Evolutionary conservation across 1,140 invertebrate genomes (phyloP), one percentile per base, ranked within the genome.

Genomic region (Polypedilum pembai): DNA sequence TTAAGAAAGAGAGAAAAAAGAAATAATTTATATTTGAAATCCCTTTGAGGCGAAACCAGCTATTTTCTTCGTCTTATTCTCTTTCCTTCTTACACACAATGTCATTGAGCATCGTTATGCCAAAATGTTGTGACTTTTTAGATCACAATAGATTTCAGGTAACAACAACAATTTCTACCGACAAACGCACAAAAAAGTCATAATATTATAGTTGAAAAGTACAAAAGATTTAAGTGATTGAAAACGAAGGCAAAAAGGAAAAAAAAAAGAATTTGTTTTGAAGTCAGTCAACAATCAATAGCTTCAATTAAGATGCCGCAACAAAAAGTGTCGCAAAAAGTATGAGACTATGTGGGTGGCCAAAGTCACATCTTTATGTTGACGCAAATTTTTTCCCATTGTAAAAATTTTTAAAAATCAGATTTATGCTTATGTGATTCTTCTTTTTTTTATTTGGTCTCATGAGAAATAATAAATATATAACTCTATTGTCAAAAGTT

Each of bases 121-220:
- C 45, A 56, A 56, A 56, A 56, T 56, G n/a, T 56, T 56, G 45
- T 56, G 45, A 56, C 45, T 56, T 56, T 56, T 56, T 56, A 56
- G 45, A 56, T 56, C 45, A 56, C 45, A 56, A 56, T 56, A 56
- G 45, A 56, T 56, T 56, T 56, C 45, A 56, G 45, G 45, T 56
- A 56, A 56, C n/a, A 56, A 56, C 1, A 4, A 56, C 45, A 56
- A 56, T 56, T 56, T 56, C 15, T n/a, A 56, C 45, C 45, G 45
- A 56, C 45, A 56, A 12, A 12, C 41, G n/a, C 45, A 56, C 24
- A 33, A 33, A 33, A 33, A 33, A 33, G 24, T 33, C 24, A 33
- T 33, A 33, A 33, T 33, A 33, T 33, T 33, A 33, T 33, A 33
- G 24, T 33, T 33, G 24, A 5, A 33, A 15, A 12, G 0, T 15